Evolutionary conservation across 2,797 vertebrate genomes (phyloP), one percentile per base, ranked within the genome.

Genomic region (Leucoraja ocellata): DNA sequence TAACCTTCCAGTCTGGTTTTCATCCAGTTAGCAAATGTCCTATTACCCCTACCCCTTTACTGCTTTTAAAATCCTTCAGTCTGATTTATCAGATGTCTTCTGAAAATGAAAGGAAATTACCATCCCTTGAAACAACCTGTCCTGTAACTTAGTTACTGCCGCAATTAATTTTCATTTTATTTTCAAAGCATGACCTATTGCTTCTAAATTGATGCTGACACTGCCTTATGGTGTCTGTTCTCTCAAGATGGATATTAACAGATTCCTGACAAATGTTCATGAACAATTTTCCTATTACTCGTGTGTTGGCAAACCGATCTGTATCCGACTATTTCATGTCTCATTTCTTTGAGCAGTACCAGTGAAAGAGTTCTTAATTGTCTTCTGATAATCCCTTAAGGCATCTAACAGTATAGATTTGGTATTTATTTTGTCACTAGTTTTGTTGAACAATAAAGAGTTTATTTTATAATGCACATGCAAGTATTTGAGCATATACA

Each of bases 101-200:
- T 83, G 80, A 83, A 83, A 88, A 65, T 65, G 83, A 23, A 61
- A 86, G 58, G 58, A 61, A 10, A 86, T 88, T 88, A 65, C 4
- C 16, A 65, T 68, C 14, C 32, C 14, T 36, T 79, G 78, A 79
- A 79, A 36, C 78, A 79, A 78, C 28, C 58, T 5, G n/a, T 88
- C 28, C 84, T 65, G 14, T 65, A 32, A 88, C 63, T 88, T 32
- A 88, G 61, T 88, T 88, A 65, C 84, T 63, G 63, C 83, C 13
- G 21, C 61, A 65, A 32, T 88, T 88, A 32, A 32, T 36, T 88
- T 73, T 88, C 32, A 88, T 65, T 65, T 88, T 36, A 32, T 32
- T 77, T 77, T 32, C 32, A 61, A 32, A n/a, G 84, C 61, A 88
- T 88, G 84, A 88, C 84, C 61, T 88, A 88, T 32, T 65, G n/a